Base-by-base conservation (phyloP, 2,797 vertebrate species). In the Sebastes kiyomatsui region DNA sequence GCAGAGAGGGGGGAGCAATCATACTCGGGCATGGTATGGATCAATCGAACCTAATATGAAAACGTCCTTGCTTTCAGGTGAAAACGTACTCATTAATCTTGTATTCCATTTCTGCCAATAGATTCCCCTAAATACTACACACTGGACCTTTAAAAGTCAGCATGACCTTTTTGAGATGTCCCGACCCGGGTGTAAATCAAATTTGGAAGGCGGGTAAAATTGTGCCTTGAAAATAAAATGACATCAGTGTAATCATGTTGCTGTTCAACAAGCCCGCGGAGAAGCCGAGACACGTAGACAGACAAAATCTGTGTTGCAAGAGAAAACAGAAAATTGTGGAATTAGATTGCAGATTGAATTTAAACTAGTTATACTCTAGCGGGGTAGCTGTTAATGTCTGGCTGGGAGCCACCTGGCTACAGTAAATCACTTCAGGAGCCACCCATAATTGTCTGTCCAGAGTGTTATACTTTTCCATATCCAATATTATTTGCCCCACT, bases 401-500 rank as follows among this genome's bases (percentile, higher is more conserved):
- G 67, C 68, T n/a, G 22, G 33, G 23, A 64, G 78, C 73, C 68
- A 78, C 65, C 64, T 80, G 79, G 67, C 76, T 75, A 49, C 77
- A 72, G 59, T 70, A 69, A 75, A 83, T 81, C 78, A 73, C 55
- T 38, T 77, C 66, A 80, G 65, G 49, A 82, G 74, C 9, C 77
- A 23, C 49, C 56, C 14, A 11, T 77, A 80, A 90, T 80, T 77
- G 61, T 80, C 68, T 64, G 46, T 32, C 72, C 33, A 20, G 16
- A 23, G 56, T 64, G 42, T 28, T n/a, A 75, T 67, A 59, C 14
- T 75, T 83, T 42, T 32, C 16, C 32, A 74, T 81, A 78, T 72
- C 61, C 65, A 60, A 70, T 79, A 67, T 64, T 70, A 83, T 88
- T 84, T 73, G 9, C 55, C 54, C 64, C 55, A 83, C 68, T 86